Evolutionary conservation across 2,797 vertebrate species (phyloP).

Genomic region (Okamejei kenojei): DNA sequence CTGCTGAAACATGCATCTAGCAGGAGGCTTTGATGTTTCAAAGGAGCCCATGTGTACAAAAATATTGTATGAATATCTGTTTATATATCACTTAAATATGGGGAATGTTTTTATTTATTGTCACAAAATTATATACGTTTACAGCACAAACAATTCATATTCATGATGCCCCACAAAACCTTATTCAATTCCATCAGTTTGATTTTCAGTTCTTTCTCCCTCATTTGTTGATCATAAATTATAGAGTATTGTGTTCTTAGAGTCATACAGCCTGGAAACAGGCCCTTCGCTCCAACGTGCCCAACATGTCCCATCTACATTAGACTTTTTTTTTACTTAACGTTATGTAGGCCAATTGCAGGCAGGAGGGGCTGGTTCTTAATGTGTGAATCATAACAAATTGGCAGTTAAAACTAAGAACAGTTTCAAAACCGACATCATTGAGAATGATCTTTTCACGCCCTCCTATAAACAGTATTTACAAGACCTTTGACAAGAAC

Average conservation of each 20-base stretch:
- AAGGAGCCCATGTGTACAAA: neutral
- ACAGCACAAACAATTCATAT: neutral
- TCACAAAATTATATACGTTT: neutral
- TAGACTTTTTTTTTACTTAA: too few relatives aligned
- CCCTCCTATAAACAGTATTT: neutral
- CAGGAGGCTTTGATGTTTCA: neutral
- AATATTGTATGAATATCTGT: neutral
- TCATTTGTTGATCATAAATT: neutral
- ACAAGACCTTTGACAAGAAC: neutral
- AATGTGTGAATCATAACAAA: neutral
- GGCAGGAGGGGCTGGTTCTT: too few relatives aligned
- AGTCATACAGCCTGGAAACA: too few relatives aligned
- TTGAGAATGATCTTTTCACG: neutral
- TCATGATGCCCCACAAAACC: neutral
- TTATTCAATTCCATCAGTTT: neutral
- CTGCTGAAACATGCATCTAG: neutral
- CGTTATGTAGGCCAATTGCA: too few relatives aligned
- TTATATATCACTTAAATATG: slow-evolving; percentile 4
- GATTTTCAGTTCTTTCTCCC: neutral
- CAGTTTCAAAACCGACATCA: neutral
- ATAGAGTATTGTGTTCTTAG: neutral
- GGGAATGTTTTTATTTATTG: neutral
- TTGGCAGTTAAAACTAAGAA: neutral
- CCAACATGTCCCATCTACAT: too few relatives aligned
- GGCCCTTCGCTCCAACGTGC: too few relatives aligned